Percentiles rank a stretch among this genome's conserved stretches.
These are phyloP conservation scores for Musca vetustissima DNA, from an alignment of 1,140 invertebrate species.

Conservation along the genomic window DNA sequence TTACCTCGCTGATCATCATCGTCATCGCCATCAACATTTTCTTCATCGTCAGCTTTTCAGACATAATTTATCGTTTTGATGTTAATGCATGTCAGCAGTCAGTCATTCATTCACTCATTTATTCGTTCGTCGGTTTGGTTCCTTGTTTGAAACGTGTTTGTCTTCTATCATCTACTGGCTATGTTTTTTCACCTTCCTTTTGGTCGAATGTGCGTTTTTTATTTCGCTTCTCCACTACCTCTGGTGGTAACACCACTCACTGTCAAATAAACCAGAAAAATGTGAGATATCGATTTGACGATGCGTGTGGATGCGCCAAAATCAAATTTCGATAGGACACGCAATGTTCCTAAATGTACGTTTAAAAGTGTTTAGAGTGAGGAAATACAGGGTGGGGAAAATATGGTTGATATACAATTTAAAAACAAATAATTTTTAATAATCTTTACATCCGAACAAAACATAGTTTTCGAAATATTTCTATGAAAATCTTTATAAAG, in stretches of 20 bases:
- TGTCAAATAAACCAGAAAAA: background rate
- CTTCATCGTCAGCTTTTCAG: conserved; percentile 14
- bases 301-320: conserved; percentile 17
- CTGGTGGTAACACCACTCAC: background rate
- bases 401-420: too few relatives aligned
- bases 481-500: too few relatives aligned
- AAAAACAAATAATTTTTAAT: too few relatives aligned
- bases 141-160: background rate
- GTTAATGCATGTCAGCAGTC: conserved; percentile 23
- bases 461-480: too few relatives aligned
- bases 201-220: too few relatives aligned
- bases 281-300: conserved; percentile 2
- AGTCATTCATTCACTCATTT: background rate
- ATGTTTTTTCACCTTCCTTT: too few relatives aligned
- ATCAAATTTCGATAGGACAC: conserved; percentile 21
- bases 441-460: too few relatives aligned
- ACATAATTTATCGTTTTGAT: conserved; percentile 23
- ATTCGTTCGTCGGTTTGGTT: background rate
- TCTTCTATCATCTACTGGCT: background rate
- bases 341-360: background rate
- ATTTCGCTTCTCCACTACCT: background rate
- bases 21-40: background rate
- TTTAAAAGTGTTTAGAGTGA: too few relatives aligned
- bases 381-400: background rate
- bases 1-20: background rate